Percentiles rank a stretch among this genome's conserved stretches.
These are phyloP conservation scores for Drosophila austrosaltans DNA, from an alignment of 2,888 invertebrate species.

Conservation along the genomic window DNA sequence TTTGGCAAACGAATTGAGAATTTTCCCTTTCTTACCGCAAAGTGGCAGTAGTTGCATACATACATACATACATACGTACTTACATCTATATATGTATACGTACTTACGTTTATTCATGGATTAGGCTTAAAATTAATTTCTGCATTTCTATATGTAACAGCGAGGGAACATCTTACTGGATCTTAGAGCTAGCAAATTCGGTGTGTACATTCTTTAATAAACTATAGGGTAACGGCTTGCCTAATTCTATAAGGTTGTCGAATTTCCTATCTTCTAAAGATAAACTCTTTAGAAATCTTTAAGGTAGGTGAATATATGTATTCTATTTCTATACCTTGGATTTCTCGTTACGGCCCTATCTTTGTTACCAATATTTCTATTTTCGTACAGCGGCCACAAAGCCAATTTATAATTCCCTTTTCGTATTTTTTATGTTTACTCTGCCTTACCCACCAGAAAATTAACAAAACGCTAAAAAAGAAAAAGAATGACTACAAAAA, in stretches of 20 bases:
- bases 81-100: neutral
- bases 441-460: constrained; percentile 39
- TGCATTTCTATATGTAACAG: too few species aligned
- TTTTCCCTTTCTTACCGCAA: constrained; percentile 19
- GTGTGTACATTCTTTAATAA: too few species aligned
- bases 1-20: constrained; percentile 52
- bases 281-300: too few species aligned
- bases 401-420: constrained; percentile 60
- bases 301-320: too few species aligned
- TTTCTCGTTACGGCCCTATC: neutral
- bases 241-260: too few species aligned
- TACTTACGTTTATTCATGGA: neutral
- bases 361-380: neutral
- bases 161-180: too few species aligned
- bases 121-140: neutral
- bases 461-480: constrained; percentile 56
- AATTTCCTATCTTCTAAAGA: too few species aligned
- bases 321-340: too few species aligned
- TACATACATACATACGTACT: neutral
- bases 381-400: constrained; percentile 42
- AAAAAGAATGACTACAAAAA: neutral
- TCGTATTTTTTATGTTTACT: constrained; percentile 40
- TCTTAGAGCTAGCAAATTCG: too few species aligned
- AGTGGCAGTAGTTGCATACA: neutral
- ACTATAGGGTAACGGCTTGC: too few species aligned